Evolutionary conservation across 1,140 invertebrate genomes (phyloP).

Genomic region (Scaptomyza montana): DNA sequence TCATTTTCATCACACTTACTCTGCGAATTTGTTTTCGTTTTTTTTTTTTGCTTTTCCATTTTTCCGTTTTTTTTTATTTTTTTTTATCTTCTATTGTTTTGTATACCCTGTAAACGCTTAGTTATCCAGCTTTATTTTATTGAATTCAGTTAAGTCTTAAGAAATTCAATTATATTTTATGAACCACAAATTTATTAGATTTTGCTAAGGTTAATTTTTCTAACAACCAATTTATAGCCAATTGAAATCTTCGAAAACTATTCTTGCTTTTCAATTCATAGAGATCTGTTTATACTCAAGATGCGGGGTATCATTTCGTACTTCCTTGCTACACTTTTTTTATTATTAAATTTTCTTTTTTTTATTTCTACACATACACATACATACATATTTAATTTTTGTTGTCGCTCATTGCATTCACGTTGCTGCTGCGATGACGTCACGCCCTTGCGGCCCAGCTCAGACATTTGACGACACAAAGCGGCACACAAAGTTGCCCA

Average conservation of each 20-base stretch:
- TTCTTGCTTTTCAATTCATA: too few species aligned
- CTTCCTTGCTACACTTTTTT: slow-evolving; percentile 10
- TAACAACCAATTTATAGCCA: too few species aligned
- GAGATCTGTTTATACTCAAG: too few species aligned
- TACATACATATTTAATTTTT: slow-evolving; percentile 33
- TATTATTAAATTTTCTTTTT: slow-evolving; percentile 7
- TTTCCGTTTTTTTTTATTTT: not conserved
- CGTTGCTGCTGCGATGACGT: slow-evolving; percentile 42
- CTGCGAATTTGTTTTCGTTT: not conserved
- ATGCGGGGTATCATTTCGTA: too few species aligned
- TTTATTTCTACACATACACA: not conserved
- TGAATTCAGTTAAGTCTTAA: too few species aligned
- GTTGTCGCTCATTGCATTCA: not conserved
- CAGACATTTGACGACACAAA: slow-evolving; percentile 67
- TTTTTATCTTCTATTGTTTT: too few species aligned
- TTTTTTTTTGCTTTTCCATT: not conserved
- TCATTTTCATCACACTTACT: not conserved
- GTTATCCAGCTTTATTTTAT: too few species aligned
- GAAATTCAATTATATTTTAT: too few species aligned
- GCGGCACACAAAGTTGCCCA: slow-evolving; percentile 48
- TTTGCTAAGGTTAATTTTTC: too few species aligned
- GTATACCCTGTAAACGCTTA: not conserved
- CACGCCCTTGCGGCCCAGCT: slow-evolving; percentile 49
- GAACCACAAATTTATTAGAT: too few species aligned
- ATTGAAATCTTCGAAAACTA: too few species aligned